Base-by-base conservation (phyloP, 2,888 invertebrate species). In the Pharmacophagus antenor region DNA sequence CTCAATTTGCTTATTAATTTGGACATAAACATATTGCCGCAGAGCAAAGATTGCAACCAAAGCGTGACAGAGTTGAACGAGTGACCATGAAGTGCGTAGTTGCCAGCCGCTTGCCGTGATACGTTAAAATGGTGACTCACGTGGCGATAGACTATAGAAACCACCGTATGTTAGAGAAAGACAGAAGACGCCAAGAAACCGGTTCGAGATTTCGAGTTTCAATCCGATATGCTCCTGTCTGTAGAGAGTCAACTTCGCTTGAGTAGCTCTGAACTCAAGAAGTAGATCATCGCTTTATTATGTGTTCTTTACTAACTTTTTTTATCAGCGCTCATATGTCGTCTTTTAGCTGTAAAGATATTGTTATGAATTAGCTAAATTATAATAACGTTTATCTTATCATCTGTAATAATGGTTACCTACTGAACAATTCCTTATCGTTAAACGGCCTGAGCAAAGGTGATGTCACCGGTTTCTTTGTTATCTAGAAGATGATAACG, bases 141-240 rank as follows among this genome's bases (percentile, higher is more conserved):
- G 71, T 79, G 74, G 85, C 83, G 89, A 82, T 66, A 72, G 75
- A 77, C 72, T 69, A 88, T 86, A 78, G 73, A 63, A 68, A 70
- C 67, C 65, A 62, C 63, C 63, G 68, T 67, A 69, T 62, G 79
- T 64, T 65, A 73, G 84, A 88, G 71, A 80, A 79, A 79, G 88
- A 88, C 75, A 74, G 69, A 64, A 72, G 72, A 79, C 72, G 67
- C 71, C 74, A 79, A 76, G 82, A 80, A 89, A 88, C 90, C 84
- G 87, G 88, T 90, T 90, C 80, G 73, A 81, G 84, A 89, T 88
- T 90, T 90, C 90, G 88, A 88, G 88, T 89, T 88, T 85, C 84
- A 84, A 89, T 86, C 84, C 88, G 85, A 89, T 90, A 89, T 80
- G 88, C 88, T 87, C 85, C 84, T 79, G 88, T 83, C 87, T 88